Percentiles rank a stretch among this genome's conserved stretches.
phyloP scores from a whole-genome alignment of 2,797 vertebrate species.

The Poliocrania exsul region DNA sequence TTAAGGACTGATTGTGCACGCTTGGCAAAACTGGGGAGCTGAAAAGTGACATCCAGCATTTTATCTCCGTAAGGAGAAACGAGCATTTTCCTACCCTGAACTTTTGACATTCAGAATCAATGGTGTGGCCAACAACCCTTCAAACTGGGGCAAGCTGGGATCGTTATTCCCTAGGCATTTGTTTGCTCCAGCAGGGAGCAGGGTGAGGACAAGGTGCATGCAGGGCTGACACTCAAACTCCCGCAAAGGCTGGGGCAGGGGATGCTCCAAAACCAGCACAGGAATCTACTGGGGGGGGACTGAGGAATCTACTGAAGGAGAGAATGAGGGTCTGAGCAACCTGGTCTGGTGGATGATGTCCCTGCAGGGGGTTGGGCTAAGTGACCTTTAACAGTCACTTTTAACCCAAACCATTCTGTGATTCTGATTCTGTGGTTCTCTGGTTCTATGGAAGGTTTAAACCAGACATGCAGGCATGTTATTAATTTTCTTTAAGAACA shows the following conservation, averaged over 20 bases:
- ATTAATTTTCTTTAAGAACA: background rate
- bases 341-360: background rate
- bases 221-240: background rate
- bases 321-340: background rate
- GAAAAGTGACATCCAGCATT: background rate
- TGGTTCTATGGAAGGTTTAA: background rate
- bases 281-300: background rate
- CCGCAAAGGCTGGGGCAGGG: background rate
- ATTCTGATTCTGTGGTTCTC: background rate
- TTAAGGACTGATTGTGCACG: accelerated
- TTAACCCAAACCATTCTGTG: background rate
- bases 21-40: background rate
- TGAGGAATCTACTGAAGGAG: background rate
- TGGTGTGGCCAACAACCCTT: background rate
- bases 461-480: background rate
- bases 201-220: background rate
- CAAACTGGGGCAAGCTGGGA: background rate
- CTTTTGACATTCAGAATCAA: background rate
- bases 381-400: background rate
- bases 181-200: background rate
- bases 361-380: background rate
- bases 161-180: background rate
- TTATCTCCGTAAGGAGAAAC: background rate
- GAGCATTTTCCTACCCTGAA: background rate
- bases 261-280: background rate